Evolutionary conservation across 2,888 invertebrate species (phyloP).

Genomic region (Galerucella nymphaeae): DNA sequence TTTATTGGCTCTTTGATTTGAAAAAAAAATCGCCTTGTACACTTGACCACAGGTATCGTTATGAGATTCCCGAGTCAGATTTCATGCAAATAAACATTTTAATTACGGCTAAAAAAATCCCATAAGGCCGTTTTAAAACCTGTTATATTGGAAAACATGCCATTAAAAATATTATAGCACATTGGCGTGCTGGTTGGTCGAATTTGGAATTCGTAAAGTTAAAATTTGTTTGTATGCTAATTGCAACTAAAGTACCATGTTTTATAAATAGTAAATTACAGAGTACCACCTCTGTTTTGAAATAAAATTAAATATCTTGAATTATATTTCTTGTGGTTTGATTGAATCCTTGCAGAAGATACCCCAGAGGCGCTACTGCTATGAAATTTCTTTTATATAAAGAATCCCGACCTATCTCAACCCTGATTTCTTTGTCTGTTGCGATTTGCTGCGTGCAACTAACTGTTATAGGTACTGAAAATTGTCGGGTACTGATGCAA

Average conservation of each 20-base stretch:
- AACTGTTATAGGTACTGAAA: constrained; percentile 27
- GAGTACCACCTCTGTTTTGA: no score
- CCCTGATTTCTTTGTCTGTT: constrained; percentile 25
- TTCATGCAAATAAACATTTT: constrained; percentile 15
- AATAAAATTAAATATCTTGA: no score
- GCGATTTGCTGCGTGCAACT: constrained; percentile 22
- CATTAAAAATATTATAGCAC: background rate
- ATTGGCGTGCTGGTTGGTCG: background rate
- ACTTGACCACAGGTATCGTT: background rate
- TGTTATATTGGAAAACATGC: constrained; percentile 8
- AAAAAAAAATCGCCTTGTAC: background rate
- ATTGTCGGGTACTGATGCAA: constrained; percentile 17
- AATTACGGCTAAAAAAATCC: constrained; percentile 3
- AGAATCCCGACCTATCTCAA: constrained; percentile 27
- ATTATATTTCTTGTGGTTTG: background rate
- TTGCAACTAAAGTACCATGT: background rate
- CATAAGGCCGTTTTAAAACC: constrained; percentile 16
- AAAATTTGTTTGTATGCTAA: background rate
- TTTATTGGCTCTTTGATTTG: background rate
- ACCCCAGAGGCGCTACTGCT: background rate
- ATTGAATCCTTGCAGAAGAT: background rate
- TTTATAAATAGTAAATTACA: background rate
- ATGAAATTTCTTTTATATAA: background rate
- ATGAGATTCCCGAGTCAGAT: constrained; percentile 3
- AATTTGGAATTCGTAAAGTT: background rate